Evolutionary conservation across 2,888 invertebrate genomes (phyloP), one percentile per base, ranked within the genome.

Genomic region (Gymnocheta viridis): DNA sequence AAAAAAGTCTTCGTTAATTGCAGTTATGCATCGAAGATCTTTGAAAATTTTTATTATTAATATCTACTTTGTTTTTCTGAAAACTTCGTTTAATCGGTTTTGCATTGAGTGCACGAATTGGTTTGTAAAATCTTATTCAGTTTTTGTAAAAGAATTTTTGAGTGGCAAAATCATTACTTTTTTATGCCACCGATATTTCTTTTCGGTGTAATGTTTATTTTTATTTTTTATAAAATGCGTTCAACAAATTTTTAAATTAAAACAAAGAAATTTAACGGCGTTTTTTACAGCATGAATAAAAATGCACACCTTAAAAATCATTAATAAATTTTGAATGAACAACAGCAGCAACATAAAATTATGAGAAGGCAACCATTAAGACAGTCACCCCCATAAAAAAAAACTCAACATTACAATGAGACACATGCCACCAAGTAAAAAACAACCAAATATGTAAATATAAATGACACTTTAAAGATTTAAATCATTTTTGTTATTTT

Each of bases 251-350:
- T 41, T 35, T 12, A 74, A 38, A 64, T 19, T 56, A 47, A 70
- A 79, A 79, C 79, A 72, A 79, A 79, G 72, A 78, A 70, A 54
- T 66, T 79, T 79, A 79, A 79, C 79, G 79, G 79, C 44, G 24
- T 51, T 62, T 64, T 44, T 12, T 29, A 47, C 27, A 64, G 47
- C 58, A 41, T 38, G 12, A 32, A 77, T 19, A 12, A 29, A 41
- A 58, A 17, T 5, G 47, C 77, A 78, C 77, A 78, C 77, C 77
- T 78, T 69, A 51, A 69, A 77, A 58, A 47, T 60, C 41, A 69
- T 78, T 69, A 60, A 78, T 69, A 69, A 58, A 69, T 47, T 62
- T 51, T 41, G 2, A 74, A 64, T 19, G 38, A 77, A 67, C 67
- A 77, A 24, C 67, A 49, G 69, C 77, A 69, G 29, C 60, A 69